Evolutionary conservation across 2,797 vertebrate genomes (phyloP).

Genomic region (Liasis olivaceus): DNA sequence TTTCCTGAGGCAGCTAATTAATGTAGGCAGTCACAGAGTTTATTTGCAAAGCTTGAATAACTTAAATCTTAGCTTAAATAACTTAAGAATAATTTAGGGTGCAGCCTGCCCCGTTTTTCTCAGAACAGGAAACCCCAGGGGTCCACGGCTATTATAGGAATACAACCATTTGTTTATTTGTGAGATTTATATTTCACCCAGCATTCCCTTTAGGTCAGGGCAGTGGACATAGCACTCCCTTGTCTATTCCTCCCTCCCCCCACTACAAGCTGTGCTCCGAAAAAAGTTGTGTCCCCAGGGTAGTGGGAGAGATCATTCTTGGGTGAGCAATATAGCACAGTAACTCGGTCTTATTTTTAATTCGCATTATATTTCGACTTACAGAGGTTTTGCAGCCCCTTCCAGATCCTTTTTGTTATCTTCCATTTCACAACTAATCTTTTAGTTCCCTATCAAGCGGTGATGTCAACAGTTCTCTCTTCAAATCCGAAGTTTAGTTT

Average conservation of each 20-base stretch:
- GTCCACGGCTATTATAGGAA: background rate
- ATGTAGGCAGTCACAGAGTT: background rate
- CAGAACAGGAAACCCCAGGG: background rate
- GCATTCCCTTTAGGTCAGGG: background rate
- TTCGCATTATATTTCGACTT: background rate
- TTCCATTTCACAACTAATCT: background rate
- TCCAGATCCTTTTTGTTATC: background rate
- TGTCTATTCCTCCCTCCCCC: background rate
- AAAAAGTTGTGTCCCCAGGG: background rate
- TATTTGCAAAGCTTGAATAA: background rate
- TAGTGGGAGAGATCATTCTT: background rate
- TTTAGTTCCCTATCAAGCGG: too few relatives aligned
- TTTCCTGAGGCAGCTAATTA: background rate
- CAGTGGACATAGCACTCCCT: background rate
- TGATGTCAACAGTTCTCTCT: background rate
- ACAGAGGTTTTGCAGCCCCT: background rate
- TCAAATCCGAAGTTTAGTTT: background rate
- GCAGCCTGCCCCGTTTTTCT: background rate
- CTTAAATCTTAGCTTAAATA: background rate
- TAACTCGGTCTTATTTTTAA: background rate
- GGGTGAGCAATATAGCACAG: background rate
- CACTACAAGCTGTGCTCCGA: background rate
- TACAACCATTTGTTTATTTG: background rate
- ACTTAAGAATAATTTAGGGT: background rate
- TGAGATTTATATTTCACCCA: background rate